Evolutionary conservation across 2,888 invertebrate species (phyloP), one percentile per base, ranked within the genome.

Genomic region (Tetragonisca angustula): DNA sequence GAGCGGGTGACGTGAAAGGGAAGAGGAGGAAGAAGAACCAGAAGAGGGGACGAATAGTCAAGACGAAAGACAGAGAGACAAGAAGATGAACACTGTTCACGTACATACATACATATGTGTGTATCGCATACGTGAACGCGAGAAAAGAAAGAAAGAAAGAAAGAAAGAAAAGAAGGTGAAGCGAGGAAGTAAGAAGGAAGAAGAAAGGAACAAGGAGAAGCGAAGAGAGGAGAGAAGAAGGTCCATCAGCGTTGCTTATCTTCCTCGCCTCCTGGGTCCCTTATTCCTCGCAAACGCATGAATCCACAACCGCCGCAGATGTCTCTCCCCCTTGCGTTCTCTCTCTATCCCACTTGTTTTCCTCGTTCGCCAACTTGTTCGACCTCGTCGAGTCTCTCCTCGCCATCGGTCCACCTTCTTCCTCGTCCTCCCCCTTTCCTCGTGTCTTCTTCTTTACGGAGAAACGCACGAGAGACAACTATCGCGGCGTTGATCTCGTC

Each of bases 401-500:
- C 43, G 56, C 71, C 59, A 43, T 69, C 71, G 69, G 81, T 81
- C 76, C 83, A n/a, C 71, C 76, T 67, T 27, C 65, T 64, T 79
- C 50, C 62, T 36, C 70, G 71, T 76, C 80, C 62, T 81, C 71
- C 71, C 67, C 69, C 65, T 64, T 32, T 32, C 56, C 79, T 65
- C 52, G 74, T 64, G 74, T 76, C 72, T 80, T 84, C 81, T 71
- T 79, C 85, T 61, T 61, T n/a, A 36, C 50, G 59, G 87, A 90
- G 90, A 87, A 87, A 86, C 91, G 89, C 91, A 85, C 88, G 80
- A 80, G 89, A 90, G 89, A 91, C 89, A 89, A 89, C 89, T 93
- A 94, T 93, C 93, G 93, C 85, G 87, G 78, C 86, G 89, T 85
- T 89, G 92, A 93, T 94, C 93, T 93, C 92, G 92, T 92, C 93